Evolutionary conservation across 2,797 vertebrate genomes (phyloP).

Genomic region (Atherinosoma microstoma): DNA sequence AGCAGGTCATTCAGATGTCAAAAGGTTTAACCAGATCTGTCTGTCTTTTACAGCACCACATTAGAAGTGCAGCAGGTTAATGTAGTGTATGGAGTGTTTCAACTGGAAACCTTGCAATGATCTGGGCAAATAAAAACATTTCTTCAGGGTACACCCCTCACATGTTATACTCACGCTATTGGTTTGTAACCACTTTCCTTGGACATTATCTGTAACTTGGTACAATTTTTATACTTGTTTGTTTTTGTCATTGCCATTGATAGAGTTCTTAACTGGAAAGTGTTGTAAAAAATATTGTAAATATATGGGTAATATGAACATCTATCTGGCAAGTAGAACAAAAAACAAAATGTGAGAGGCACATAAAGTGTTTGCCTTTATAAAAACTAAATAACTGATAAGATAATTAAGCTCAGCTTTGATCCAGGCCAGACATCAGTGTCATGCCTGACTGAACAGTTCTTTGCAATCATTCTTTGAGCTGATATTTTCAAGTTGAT

Average conservation of each 20-base stretch:
- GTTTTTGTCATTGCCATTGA: not conserved
- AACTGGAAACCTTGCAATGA: not conserved
- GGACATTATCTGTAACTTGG: not conserved
- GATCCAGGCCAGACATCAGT: not conserved
- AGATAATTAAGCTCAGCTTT: not conserved
- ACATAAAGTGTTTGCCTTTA: not conserved
- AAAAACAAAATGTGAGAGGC: not conserved
- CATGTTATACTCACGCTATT: not conserved
- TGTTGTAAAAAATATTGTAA: not conserved
- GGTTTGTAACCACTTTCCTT: not conserved
- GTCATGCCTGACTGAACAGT: not conserved
- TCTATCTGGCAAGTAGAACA: not conserved
- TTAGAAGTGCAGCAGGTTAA: constrained; percentile 44
- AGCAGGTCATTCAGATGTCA: constrained; percentile 36
- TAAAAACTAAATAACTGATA: not conserved
- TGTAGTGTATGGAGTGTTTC: constrained; percentile 34
- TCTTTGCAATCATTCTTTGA: not conserved
- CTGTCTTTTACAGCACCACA: constrained; percentile 20
- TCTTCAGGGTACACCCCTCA: not conserved
- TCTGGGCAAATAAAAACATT: not conserved
- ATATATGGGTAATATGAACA: not conserved
- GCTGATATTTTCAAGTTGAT: too few relatives aligned
- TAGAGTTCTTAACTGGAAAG: not conserved
- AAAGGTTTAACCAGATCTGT: constrained; percentile 31
- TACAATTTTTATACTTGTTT: not conserved